These are phyloP conservation scores for Xanthorhoe designata DNA, from an alignment of 2,888 invertebrate species.

Conservation along the genomic window DNA sequence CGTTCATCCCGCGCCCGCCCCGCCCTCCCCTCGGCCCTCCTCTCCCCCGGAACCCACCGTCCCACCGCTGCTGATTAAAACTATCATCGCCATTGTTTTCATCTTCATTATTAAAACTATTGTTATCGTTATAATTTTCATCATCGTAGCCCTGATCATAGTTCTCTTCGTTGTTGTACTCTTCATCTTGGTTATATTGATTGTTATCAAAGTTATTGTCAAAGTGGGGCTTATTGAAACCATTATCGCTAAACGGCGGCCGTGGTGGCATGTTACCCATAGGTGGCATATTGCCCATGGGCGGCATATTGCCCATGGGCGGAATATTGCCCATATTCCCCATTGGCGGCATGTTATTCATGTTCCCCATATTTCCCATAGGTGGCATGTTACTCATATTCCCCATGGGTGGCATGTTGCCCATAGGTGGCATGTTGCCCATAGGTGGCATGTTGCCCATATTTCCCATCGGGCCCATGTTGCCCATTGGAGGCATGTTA, in stretches of 20 bases:
- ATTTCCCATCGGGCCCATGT: constrained; percentile 26
- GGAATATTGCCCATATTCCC: constrained; percentile 45
- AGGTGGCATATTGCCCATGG: constrained; percentile 50
- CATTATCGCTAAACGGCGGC: constrained; percentile 71
- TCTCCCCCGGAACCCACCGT: constrained; percentile 67
- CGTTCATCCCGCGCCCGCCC: constrained; percentile 68
- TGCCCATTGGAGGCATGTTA: constrained; percentile 47
- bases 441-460: constrained; percentile 23
- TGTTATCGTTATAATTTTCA: constrained; percentile 52
- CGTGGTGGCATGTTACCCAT: constrained; percentile 56
- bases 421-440: constrained; percentile 48
- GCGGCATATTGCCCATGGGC: constrained; percentile 45
- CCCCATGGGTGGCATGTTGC: constrained; percentile 56
- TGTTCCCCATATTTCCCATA: constrained; percentile 47
- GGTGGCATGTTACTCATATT: constrained; percentile 39
- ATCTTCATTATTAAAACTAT: constrained; percentile 61
- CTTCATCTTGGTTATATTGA: constrained; percentile 68
- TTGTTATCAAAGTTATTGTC: constrained; percentile 65
- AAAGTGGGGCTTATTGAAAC: constrained; percentile 72
- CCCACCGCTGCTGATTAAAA: constrained; percentile 69
- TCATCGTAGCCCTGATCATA: constrained; percentile 67
- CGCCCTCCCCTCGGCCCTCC: constrained; percentile 63
- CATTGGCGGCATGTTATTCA: constrained; percentile 50
- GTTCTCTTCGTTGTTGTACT: constrained; percentile 64
- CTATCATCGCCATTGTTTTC: constrained; percentile 58